Evolutionary conservation across 1,140 invertebrate genomes (phyloP), one percentile per base, ranked within the genome.

Genomic region (Andricus grossulariae): DNA sequence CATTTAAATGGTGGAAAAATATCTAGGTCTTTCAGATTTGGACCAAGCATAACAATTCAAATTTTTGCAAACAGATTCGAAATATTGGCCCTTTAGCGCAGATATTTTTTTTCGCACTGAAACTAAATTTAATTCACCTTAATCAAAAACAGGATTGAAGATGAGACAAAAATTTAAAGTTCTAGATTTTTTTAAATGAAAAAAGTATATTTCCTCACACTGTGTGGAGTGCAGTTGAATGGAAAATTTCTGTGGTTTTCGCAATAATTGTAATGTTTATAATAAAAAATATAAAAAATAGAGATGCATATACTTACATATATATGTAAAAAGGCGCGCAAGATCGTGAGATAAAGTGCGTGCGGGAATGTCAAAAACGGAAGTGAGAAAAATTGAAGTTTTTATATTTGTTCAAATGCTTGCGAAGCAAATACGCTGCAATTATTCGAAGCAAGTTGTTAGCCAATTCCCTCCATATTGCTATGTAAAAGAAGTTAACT

Each of bases 391-490:
- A 77, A 49, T 49, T 73, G 83, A 73, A 85, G 60, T 90, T 90
- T 90, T 90, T 90, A 90, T 87, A 90, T 91, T 90, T 88, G 86
- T 90, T 90, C 88, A 90, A 90, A 90, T 85, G 81, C 84, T 83
- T 87, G 86, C 82, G 86, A 80, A 85, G 86, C 60, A 45, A 66
- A 32, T 85, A 86, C 87, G 87, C 78, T 84, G 82, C 82, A 86
- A 83, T 85, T 82, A 82, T 85, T 87, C 82, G 84, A 86, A 74
- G 83, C 85, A 89, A 85, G 84, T 90, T 90, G 86, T 91, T 91
- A 90, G 89, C 87, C 81, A 87, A 91, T 90, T 91, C 90, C 90
- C 89, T 91, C 89, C 90, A 91, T 89, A 87, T 87, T 89, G 82
- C 88, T 90, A 87, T 87, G 80, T 71, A 83, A 85, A 82, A 79